phyloP scores from a whole-genome alignment of 2,797 vertebrate species.

The Sebastes iracundus region DNA sequence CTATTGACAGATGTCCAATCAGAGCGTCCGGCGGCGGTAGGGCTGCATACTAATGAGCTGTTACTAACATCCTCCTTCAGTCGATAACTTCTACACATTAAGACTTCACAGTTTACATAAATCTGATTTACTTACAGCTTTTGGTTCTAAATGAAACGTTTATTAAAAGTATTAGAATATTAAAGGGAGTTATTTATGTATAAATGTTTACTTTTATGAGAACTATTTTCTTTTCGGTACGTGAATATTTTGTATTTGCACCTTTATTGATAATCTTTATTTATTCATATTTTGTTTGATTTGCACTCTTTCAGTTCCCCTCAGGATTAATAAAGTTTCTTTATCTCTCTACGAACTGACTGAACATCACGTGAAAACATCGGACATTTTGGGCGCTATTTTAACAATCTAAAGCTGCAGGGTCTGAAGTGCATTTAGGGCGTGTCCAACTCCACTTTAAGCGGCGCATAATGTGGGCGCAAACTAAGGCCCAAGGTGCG shows the following conservation, averaged over 20 bases:
- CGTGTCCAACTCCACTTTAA: too few species aligned
- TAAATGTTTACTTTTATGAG: not conserved
- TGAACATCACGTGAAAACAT: not conserved
- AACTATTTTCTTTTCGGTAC: not conserved
- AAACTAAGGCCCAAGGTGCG: accelerated
- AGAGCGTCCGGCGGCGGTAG: conserved; percentile 30
- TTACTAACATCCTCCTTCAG: not conserved
- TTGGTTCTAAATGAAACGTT: not conserved
- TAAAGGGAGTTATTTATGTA: not conserved
- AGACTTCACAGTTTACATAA: not conserved
- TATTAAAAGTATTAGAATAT: not conserved
- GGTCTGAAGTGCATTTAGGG: too few species aligned
- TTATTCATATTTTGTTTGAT: not conserved
- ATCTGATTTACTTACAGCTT: not conserved
- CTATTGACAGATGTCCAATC: conserved; percentile 76
- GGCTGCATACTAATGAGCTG: conserved; percentile 63
- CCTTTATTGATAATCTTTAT: not conserved
- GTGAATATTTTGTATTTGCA: not conserved
- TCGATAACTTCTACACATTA: conserved; percentile 14
- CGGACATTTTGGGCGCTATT: not conserved
- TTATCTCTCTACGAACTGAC: too few species aligned
- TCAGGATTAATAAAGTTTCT: not conserved
- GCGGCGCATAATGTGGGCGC: too few species aligned
- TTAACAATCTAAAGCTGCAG: not conserved
- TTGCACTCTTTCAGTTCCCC: not conserved